Percentiles rank a stretch among this genome's conserved stretches.
These are phyloP conservation scores for Tringa solitaria DNA, from an alignment of 2,113 vertebrate genomes.

Conservation along the genomic window DNA sequence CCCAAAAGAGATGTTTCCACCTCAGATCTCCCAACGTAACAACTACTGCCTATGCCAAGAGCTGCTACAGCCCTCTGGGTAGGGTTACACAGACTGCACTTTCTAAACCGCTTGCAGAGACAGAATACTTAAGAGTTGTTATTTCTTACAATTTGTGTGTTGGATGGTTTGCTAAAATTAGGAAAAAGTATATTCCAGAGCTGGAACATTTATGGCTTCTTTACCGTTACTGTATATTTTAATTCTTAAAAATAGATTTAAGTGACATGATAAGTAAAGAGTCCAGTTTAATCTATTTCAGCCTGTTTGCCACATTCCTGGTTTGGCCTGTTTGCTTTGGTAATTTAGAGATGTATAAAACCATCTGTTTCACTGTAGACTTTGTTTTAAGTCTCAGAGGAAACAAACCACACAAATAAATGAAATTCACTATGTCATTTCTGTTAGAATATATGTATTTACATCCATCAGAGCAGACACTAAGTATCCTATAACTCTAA, in stretches of 20 bases:
- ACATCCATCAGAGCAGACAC: not conserved
- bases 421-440: slow-evolving; percentile 43
- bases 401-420: slow-evolving; percentile 62
- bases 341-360: slow-evolving; percentile 58
- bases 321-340: slow-evolving; percentile 43
- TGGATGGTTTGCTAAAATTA: slow-evolving; percentile 48
- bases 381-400: slow-evolving; percentile 60
- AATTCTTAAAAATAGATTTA: slow-evolving; percentile 66
- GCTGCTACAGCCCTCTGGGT: not conserved
- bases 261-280: slow-evolving; percentile 55
- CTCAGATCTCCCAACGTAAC: not conserved
- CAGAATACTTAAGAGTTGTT: not conserved
- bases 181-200: slow-evolving; percentile 41
- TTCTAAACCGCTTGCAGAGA: slow-evolving; percentile 47
- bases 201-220: slow-evolving; percentile 35
- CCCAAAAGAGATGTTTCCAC: not conserved
- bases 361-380: slow-evolving; percentile 61
- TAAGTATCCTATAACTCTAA: slow-evolving; percentile 9
- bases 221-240: slow-evolving; percentile 53
- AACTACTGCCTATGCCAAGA: not conserved
- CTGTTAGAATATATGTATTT: slow-evolving; percentile 38
- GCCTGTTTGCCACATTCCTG: slow-evolving; percentile 42
- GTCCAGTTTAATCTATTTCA: slow-evolving; percentile 49
- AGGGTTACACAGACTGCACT: slow-evolving; percentile 11
- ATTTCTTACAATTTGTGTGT: slow-evolving; percentile 49